Evolutionary conservation across 2,888 invertebrate genomes (phyloP), one percentile per base, ranked within the genome.

Genomic region (Megalurothrips usitatus): DNA sequence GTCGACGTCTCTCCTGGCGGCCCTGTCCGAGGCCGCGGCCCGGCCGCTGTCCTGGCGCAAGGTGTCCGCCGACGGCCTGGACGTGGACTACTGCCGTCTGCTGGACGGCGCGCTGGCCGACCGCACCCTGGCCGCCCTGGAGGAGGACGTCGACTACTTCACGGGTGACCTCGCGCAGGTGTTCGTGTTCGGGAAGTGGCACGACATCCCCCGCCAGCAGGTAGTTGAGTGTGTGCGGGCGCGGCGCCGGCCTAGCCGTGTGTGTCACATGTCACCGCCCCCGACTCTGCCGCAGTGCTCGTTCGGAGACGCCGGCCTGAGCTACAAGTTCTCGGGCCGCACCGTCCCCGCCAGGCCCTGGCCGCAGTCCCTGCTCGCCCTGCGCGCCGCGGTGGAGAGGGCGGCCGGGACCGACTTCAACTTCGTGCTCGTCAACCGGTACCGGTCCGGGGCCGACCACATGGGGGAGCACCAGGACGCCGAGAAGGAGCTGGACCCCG

Each of bases 401-500:
- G 84, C 90, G 0, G 90, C 90, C 79, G 91, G 90, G 26, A 87
- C 90, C 81, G 85, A 88, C 80, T 93, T 91, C 85, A 92, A 93
- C 86, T 93, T 93, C 85, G 91, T 90, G 10, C 86, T 93, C 47
- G 89, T 93, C 0, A 93, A 93, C 86, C 91, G 93, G 86, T 93
- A 93, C 85, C 89, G 90, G 85, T 89, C 92, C 87, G 93, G 93
- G 17, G 86, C 86, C 75, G 93, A 93, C 85, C 90, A 92, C 84
- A 92, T 93, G 87, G 92, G 93, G 14, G 92, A 92, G 84, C 93
- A 93, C 84, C 89, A 91, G 85, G 93, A 93, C 85, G 91, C 92
- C 84, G 93, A 94, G 87, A 89, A 89, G 17, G 93, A 93, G 83
- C 87, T 93, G 82, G 92, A 91, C 84, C 88, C 87, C 12, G 86